Base-by-base conservation (phyloP, 2,888 invertebrate genomes). In the Trisateles emortualis region DNA sequence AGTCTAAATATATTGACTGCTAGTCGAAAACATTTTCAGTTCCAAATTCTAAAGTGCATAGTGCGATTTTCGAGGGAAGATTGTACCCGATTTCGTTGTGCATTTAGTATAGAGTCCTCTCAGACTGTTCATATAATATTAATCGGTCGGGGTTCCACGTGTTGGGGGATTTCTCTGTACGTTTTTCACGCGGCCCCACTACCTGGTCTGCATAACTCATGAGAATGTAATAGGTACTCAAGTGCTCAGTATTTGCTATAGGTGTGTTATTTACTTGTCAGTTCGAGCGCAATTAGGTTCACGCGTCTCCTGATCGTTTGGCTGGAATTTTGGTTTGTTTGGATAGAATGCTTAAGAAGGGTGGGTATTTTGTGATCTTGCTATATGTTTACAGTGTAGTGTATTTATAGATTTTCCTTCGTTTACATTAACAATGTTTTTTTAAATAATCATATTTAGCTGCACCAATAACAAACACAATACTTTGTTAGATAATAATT, bases 71-170 rank as follows among this genome's bases (percentile, higher is more conserved):
- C 78, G 74, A 78, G 79, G 83, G 84, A 73, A 78, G 80, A 84
- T 83, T 87, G 83, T 85, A 83, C 83, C 81, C 84, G 85, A 86
- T 87, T 84, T 79, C 74, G 73, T 68, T 72, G 64, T 67, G 60
- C 65, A 67, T 72, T 74, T 77, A 74, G 74, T 62, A 54, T 61
- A 41, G 72, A 76, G 76, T 74, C 76, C 80, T 81, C 74, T 72
- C 81, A 84, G 87, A 81, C 84, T 84, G 74, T 79, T 89, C 90
- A 89, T 91, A 70, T 83, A 90, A 87, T 91, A 92, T 92, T 92
- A 85, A 92, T 81, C 29, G 75, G 52, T 58, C 74, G 68, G 68
- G 79, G 72, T 64, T 77, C 79, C 79, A 80, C 84, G 86, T 84
- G n/a, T 53, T 9, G 33, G 43, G 33, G 43, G 33, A 17, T 43